Conservation (phyloP, 1,140 invertebrate species). For the Acromyrmex heyeri region DNA sequence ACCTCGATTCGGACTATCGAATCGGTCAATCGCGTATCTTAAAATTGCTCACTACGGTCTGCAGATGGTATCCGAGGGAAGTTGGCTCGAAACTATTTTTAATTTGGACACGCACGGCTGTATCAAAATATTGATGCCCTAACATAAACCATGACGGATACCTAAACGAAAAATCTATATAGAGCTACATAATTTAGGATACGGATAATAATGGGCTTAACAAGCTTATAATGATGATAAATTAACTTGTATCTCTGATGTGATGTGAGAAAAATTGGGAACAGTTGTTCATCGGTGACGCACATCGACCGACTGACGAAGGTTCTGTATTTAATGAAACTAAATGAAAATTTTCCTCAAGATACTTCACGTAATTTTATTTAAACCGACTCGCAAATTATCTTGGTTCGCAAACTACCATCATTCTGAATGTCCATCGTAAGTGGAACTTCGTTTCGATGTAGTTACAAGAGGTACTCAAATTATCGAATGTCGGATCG, state of each 20-base stretch:
- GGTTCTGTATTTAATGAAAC: constrained; percentile 10
- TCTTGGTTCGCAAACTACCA: neutral
- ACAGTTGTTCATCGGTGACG: neutral
- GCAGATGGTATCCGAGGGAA: neutral
- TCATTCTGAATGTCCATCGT: neutral
- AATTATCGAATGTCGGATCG: constrained; percentile 7
- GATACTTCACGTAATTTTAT: constrained; percentile 25
- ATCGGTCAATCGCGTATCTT: constrained; percentile 21
- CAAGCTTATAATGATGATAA: neutral
- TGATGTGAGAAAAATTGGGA: neutral
- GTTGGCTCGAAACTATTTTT: neutral
- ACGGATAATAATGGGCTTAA: neutral
- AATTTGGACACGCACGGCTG: neutral
- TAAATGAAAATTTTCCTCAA: constrained; percentile 10
- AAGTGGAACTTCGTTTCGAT: neutral
- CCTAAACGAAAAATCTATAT: neutral
- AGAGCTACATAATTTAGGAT: neutral
- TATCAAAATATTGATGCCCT: neutral
- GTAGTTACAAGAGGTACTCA: neutral
- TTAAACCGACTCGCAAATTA: neutral
- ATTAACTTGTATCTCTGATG: neutral
- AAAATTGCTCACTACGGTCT: constrained; percentile 2
- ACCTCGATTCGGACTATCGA: neutral
- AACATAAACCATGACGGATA: neutral
- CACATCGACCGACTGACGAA: neutral